Conservation (phyloP, 2,113 vertebrate genomes). For the Dasypus novemcinctus region DNA sequence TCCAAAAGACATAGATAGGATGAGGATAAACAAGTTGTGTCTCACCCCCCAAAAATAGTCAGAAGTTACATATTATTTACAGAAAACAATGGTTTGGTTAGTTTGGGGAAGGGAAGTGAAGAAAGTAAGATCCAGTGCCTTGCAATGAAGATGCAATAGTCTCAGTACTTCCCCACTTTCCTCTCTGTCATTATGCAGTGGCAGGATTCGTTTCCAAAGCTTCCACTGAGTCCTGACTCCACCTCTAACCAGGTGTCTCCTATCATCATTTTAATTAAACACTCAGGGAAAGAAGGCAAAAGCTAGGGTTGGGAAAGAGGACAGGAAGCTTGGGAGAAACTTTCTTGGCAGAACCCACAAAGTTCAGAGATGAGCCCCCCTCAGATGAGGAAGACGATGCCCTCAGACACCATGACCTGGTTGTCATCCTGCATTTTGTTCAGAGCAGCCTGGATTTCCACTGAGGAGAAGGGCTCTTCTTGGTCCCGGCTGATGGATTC, state of each 20-base stretch:
- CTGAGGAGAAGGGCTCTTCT: conserved; percentile 82
- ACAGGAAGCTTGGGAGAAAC: not conserved
- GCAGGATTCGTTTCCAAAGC: not conserved
- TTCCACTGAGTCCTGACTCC: not conserved
- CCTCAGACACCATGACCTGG: conserved; percentile 97
- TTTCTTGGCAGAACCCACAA: not conserved
- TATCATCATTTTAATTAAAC: not conserved
- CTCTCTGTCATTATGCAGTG: not conserved
- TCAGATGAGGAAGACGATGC: conserved; percentile 97
- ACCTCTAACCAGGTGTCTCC: not conserved
- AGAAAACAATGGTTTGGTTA: not conserved
- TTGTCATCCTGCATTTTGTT: conserved; percentile 96
- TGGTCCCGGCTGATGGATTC: conserved; percentile 87
- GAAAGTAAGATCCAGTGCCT: not conserved
- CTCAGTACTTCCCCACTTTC: not conserved
- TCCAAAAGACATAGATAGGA: conserved; percentile 14
- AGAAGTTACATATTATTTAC: not conserved
- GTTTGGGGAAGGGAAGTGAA: too few species aligned
- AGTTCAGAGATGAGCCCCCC: not conserved
- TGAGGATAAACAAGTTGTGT: not conserved
- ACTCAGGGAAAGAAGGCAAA: not conserved
- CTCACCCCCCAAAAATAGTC: not conserved
- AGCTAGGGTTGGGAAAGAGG: fast-evolving
- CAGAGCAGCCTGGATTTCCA: conserved; percentile 88
- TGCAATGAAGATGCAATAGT: not conserved